Evolutionary conservation across 2,113 vertebrate genomes (phyloP), one percentile per base, ranked within the genome.

Genomic region (Zosterops borbonicus): DNA sequence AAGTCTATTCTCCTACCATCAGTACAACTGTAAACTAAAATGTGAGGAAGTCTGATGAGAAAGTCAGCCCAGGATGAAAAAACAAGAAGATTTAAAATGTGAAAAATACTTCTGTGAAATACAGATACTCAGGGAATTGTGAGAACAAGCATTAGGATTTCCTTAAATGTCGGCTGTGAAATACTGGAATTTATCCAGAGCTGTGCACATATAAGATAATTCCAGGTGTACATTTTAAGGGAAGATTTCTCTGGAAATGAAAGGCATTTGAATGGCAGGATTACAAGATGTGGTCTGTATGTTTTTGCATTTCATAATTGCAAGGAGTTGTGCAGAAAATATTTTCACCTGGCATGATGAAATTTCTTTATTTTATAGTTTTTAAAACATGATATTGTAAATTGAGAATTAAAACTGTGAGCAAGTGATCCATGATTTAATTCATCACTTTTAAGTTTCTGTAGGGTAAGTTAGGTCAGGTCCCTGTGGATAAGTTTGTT

Each of bases 391-490:
- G 29, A 69, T 33, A 24, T 55, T 70, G 7, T 16, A 85, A 88
- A 62, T 10, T 42, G 22, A 52, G 22, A 25, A 41, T 95, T 77
- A 78, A 95, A 93, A 22, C 73, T 63, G 33, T 77, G 39, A 87
- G 39, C 42, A 77, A 87, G 88, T 47, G 47, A 70, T 92, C 67
- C 29, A 29, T 87, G 49, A 25, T 62, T 86, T 65, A 62, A 77
- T 65, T 86, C 56, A 93, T n/a, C 39, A 37, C 15, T 87, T 96
- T 97, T 93, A 83, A 95, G 96, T 96, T 97, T 68, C 87, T 92
- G 13, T 71, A 44, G 49, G 53, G 37, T 77, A 89, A 87, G 60
- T 80, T 74, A 80, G 49, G 49, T 50, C 33, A 78, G 62, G 59
- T 56, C 28, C 50, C 50, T 47, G 44, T 82, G 92, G 77, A 80